Evolutionary conservation across 2,113 vertebrate genomes (phyloP).

Genomic region (Gila orcuttii): DNA sequence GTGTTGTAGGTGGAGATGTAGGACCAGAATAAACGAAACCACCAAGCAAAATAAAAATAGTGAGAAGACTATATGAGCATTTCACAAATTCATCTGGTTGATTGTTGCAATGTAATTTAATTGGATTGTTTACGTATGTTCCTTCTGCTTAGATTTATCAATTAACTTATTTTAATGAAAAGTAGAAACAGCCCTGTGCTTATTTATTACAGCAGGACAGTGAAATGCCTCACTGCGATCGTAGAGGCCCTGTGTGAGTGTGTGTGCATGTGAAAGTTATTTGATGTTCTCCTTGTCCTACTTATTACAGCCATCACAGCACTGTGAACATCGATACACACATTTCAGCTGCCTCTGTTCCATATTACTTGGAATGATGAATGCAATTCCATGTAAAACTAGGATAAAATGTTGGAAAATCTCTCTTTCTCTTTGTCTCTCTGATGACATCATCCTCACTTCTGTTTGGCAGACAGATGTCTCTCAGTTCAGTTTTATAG

Average conservation of each 20-base stretch:
- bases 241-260: constrained; percentile 5
- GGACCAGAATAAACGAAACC: background rate
- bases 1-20: background rate
- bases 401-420: constrained; percentile 32
- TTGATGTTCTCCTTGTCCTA: constrained; percentile 26
- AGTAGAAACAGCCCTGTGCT: background rate
- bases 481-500: constrained; percentile 46
- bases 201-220: constrained; percentile 10
- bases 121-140: background rate
- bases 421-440: constrained; percentile 11
- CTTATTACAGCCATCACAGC: constrained; percentile 10
- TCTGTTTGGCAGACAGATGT: constrained; percentile 52
- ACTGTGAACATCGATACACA: background rate
- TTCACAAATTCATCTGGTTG: background rate
- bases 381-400: background rate
- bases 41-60: background rate
- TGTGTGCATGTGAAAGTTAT: constrained; percentile 20
- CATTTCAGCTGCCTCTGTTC: background rate
- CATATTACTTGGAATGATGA: constrained; percentile 11
- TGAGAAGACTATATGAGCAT: background rate
- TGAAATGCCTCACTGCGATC: constrained; percentile 40
- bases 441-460: constrained; percentile 50
- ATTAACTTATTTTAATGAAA: background rate
- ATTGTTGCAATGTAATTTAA: background rate
- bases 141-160: background rate